These are phyloP conservation scores for Pachyrhynchus sulphureomaculatus DNA, from an alignment of 1,140 invertebrate genomes.

Conservation along the genomic window DNA sequence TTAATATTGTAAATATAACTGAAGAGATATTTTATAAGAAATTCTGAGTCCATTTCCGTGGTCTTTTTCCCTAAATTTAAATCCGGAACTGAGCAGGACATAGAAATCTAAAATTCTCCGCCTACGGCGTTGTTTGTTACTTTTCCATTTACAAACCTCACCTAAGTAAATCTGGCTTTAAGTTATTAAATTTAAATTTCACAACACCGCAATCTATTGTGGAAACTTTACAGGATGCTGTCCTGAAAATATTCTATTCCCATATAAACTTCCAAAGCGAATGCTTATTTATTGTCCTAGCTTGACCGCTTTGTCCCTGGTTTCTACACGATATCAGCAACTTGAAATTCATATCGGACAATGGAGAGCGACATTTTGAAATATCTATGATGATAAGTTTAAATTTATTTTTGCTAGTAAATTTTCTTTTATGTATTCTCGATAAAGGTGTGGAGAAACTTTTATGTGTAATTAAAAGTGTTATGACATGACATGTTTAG, in stretches of 20 bases:
- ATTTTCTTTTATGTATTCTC: background rate
- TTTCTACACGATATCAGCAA: constrained; percentile 10
- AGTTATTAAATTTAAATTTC: constrained; percentile 22
- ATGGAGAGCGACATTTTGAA: constrained; percentile 24
- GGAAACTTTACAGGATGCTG: constrained; percentile 16
- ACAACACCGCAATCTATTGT: constrained; percentile 7
- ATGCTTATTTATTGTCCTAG: constrained; percentile 25
- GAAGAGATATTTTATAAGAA: too few species aligned
- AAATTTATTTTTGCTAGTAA: constrained; percentile 17
- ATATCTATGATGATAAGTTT: constrained; percentile 26
- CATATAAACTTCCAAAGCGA: constrained; percentile 10
- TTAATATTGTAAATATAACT: too few species aligned
- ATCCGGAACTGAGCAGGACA: too few species aligned
- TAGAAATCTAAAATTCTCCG: too few species aligned
- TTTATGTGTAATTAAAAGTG: background rate
- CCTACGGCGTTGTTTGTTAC: too few species aligned
- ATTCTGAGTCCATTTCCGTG: too few species aligned
- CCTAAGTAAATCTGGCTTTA: constrained; percentile 13
- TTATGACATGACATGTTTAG: too few species aligned
- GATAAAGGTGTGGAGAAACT: background rate
- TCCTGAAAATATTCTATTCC: constrained; percentile 16
- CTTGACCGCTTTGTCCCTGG: constrained; percentile 22
- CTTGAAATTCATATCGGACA: constrained; percentile 28
- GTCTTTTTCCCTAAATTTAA: too few species aligned
- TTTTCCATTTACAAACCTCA: too few species aligned